Evolutionary conservation across 2,888 invertebrate genomes (phyloP), one percentile per base, ranked within the genome.

Genomic region (Laspeyria flexula): DNA sequence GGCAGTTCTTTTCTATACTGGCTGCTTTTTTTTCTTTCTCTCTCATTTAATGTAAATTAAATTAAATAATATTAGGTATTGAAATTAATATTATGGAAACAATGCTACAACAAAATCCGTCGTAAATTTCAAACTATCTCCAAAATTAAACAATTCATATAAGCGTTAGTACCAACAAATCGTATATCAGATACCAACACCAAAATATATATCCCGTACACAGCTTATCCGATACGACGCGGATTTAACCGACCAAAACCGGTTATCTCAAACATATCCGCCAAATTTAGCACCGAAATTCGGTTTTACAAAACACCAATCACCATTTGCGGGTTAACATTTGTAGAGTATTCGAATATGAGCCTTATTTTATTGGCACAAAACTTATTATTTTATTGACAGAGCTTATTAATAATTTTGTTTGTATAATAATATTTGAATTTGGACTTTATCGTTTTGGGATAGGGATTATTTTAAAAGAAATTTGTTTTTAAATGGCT

Each of bases 171-270:
- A 15, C 13, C 31, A 42, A 55, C 33, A 49, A 35, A 48, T 30
- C 29, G 37, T 39, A 45, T 7, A 45, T 42, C 34, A 45, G 15
- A 48, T 43, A 39, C 35, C 30, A 39, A 16, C 16, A 15, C 46
- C 51, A 27, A 47, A 62, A 69, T 69, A 51, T 69, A 65, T 60
- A 33, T 42, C 56, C 39, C 44, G 18, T 50, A 55, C 50, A 60
- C 54, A 49, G 68, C 62, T 69, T 75, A 79, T 71, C 77, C 65
- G 62, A 70, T 69, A 62, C 65, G 60, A 54, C 39, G 65, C 67
- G 71, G 79, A 72, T 75, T 71, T 70, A 73, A 69, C 73, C 71
- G 65, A 66, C 50, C 65, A 60, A 54, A 73, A 63, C 74, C 64
- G 68, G 75, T 71, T 75, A 72, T 69, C 66, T 40, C 51, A 44